Conservation (phyloP, 2,888 invertebrate species). For the Agriotes lineatus region DNA sequence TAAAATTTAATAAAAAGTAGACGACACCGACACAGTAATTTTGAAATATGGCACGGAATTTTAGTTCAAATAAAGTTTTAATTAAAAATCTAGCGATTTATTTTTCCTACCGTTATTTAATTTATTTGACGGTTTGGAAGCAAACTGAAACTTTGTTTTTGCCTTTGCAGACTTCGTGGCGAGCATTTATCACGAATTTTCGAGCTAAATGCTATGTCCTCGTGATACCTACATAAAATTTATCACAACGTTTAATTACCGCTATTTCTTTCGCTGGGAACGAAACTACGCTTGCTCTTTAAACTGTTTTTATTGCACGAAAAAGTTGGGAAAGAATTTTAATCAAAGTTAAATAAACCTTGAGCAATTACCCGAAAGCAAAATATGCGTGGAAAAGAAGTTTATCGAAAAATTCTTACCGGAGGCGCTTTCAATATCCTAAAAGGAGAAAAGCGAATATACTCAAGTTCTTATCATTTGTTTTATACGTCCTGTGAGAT, state of each 20-base stretch:
- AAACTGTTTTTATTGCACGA: background rate
- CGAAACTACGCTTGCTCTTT: background rate
- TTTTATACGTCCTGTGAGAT: too few relatives aligned
- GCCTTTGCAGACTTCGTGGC: conserved; percentile 10
- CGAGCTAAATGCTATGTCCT: background rate
- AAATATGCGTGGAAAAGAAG: background rate
- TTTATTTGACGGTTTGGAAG: conserved; percentile 32
- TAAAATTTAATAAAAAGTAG: conserved; percentile 44
- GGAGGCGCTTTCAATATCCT: too few relatives aligned
- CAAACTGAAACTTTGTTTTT: conserved; percentile 23
- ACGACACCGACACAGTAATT: conserved; percentile 39
- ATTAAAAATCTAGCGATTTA: conserved; percentile 41
- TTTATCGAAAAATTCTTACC: too few relatives aligned
- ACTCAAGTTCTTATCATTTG: too few relatives aligned
- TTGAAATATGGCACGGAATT: conserved; percentile 38
- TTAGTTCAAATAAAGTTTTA: conserved; percentile 41
- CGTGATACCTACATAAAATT: conserved; percentile 14
- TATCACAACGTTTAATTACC: background rate
- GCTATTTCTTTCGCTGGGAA: background rate
- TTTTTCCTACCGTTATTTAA: conserved; percentile 34
- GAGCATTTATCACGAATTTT: conserved; percentile 20
- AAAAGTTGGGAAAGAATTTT: background rate
- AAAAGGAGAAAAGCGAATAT: too few relatives aligned
- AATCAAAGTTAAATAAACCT: background rate
- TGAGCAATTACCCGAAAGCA: background rate